Conservation (phyloP, 1,140 invertebrate species). For the Megathymus violae region DNA sequence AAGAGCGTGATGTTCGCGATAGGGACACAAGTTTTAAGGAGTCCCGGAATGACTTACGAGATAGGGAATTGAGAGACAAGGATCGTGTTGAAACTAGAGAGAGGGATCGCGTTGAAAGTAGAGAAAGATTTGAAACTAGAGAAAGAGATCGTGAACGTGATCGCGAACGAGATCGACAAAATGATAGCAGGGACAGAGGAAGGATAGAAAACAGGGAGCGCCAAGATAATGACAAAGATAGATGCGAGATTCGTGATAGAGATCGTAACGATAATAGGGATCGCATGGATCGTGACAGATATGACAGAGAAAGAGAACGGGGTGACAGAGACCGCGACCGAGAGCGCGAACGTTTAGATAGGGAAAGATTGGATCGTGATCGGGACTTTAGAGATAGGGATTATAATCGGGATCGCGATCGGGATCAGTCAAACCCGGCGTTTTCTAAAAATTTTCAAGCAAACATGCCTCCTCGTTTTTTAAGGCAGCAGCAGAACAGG, state of each 20-base stretch:
- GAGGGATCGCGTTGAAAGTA: conserved; percentile 65
- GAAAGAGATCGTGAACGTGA: conserved; percentile 56
- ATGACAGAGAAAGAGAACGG: conserved; percentile 76
- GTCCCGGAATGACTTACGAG: conserved; percentile 52
- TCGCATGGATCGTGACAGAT: conserved; percentile 73
- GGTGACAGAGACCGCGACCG: conserved; percentile 56
- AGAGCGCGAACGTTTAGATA: conserved; percentile 58
- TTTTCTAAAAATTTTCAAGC: conserved; percentile 90
- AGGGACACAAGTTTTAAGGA: conserved; percentile 64
- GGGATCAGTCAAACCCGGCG: conserved; percentile 72
- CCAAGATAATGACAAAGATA: conserved; percentile 65
- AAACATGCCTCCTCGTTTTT: conserved; percentile 93
- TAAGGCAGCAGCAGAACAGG: conserved; percentile 88
- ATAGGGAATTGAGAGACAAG: conserved; percentile 67
- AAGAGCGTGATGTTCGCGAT: conserved; percentile 58
- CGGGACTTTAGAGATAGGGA: conserved; percentile 57
- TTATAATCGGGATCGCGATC: conserved; percentile 57
- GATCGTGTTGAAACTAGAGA: conserved; percentile 72
- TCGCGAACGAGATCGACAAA: conserved; percentile 58
- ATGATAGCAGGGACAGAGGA: conserved; percentile 61
- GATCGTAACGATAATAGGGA: conserved; percentile 76
- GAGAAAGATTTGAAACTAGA: conserved; percentile 56
- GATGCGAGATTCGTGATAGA: conserved; percentile 60
- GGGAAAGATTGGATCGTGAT: conserved; percentile 66
- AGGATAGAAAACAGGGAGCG: conserved; percentile 54